Evolutionary conservation across 2,888 invertebrate species (phyloP), one percentile per base, ranked within the genome.

Genomic region (Pristionchus arcanus): DNA sequence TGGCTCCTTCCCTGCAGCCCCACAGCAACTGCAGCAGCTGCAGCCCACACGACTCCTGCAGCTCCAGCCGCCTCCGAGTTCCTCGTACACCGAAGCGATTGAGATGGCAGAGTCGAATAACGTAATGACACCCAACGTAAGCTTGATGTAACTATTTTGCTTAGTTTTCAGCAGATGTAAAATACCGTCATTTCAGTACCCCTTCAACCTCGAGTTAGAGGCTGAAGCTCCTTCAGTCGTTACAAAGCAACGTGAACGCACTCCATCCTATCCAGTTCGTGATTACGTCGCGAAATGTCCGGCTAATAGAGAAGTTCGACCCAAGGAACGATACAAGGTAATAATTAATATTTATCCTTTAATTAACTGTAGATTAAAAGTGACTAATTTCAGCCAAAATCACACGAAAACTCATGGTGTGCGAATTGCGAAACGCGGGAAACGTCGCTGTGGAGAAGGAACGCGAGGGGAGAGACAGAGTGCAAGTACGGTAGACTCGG

Each of bases 401-500:
- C 31, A 19, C 71, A 71, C 21, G 2, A 34, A 19, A 71, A 71
- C 25, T 71, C 71, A 13, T 31, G 19, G 1, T 71, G 71, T 16
- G 34, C 31, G 0, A 16, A 71, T 34, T 71, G 71, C 13, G 34
- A 34, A 15, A 34, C 34, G 16, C 71, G 34, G 1, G 71, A 71
- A 34, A 71, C 71, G 13, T 71, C 71, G 71, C 71, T 71, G 71
- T 71, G 71, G 71, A 31, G 71, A 21, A 13, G 71, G 31, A 71
- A 34, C 71, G 34, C 31, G 15, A 31, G 34, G 34, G 71, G 71
- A 71, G 31, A 71, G 31, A 34, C 34, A 13, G 81, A 81, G 53
- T 81, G 81, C 81, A 81, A 81, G 81, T 81, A 81, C 81, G 81
- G 81, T 81, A 81, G 81, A 53, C 2, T 53, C 42, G 42, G 49